A percentile compares a stretch with the other conserved stretches of the same genome.
Conservation (phyloP, 2,888 invertebrate genomes). For the Harpalus rubripes region DNA sequence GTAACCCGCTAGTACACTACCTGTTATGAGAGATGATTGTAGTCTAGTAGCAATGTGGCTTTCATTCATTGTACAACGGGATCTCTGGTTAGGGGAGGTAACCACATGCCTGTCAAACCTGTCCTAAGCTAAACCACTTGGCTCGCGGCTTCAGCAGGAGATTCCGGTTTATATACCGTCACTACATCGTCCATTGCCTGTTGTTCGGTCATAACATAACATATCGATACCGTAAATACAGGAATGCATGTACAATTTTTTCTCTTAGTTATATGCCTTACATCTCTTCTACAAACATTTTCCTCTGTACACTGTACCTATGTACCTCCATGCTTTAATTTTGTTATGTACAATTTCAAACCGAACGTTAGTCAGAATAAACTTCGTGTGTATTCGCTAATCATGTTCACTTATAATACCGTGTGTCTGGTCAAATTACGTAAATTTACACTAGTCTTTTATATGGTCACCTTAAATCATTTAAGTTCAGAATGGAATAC, state of each 20-base stretch:
- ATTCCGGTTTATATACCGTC: slow-evolving; percentile 60
- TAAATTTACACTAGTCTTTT: no score
- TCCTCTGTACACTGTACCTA: no score
- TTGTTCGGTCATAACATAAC: slow-evolving; percentile 28
- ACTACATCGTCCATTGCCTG: slow-evolving; percentile 36
- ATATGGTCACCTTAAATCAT: no score
- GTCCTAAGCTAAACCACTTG: slow-evolving; percentile 74
- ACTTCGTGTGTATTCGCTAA: no score
- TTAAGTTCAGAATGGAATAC: neutral
- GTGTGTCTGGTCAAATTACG: no score
- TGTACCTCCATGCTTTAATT: no score
- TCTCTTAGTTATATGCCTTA: neutral
- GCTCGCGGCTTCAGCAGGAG: slow-evolving; percentile 60
- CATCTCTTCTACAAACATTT: no score
- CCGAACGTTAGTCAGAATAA: no score
- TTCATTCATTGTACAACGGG: slow-evolving; percentile 66
- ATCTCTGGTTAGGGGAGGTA: slow-evolving; percentile 67
- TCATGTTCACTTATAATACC: no score
- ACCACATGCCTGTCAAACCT: slow-evolving; percentile 75
- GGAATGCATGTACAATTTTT: slow-evolving; percentile 29
- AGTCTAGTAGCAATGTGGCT: slow-evolving; percentile 33
- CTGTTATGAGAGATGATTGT: neutral
- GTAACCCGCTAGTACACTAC: neutral
- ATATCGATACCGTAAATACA: slow-evolving; percentile 40
- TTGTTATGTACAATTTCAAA: no score